phyloP scores from a whole-genome alignment of 2,888 invertebrate species.

The Acleris holmiana region DNA sequence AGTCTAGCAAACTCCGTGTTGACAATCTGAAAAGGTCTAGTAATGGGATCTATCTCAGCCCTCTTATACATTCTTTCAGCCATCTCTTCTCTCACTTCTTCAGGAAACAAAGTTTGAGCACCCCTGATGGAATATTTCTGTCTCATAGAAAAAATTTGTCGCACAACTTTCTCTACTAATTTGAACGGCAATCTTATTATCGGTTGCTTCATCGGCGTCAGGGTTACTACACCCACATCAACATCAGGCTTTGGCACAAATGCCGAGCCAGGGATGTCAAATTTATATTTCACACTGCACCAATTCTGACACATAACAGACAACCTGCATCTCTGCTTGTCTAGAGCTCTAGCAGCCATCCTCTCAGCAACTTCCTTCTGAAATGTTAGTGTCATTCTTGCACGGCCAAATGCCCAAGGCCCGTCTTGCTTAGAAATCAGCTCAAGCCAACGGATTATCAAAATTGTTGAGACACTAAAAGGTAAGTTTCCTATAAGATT shows the following conservation, averaged over 20 bases:
- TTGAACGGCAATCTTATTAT: constrained; percentile 91
- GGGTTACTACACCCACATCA: constrained; percentile 96
- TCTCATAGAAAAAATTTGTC: constrained; percentile 94
- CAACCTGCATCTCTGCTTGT: constrained; percentile 91
- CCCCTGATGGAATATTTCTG: constrained; percentile 92
- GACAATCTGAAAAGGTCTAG: constrained; percentile 89
- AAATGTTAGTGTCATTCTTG: constrained; percentile 96
- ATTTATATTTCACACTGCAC: constrained; percentile 92
- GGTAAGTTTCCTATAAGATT: constrained; percentile 97
- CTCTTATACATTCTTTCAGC: constrained; percentile 87
- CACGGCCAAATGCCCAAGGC: constrained; percentile 92
- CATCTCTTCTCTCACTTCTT: constrained; percentile 86
- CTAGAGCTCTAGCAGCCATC: constrained; percentile 89
- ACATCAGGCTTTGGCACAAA: constrained; percentile 98
- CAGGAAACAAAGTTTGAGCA: constrained; percentile 90
- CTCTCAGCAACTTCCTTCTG: constrained; percentile 98
- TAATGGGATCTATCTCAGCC: constrained; percentile 88
- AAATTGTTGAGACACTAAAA: constrained; percentile 96
- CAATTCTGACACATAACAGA: constrained; percentile 98
- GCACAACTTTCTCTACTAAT: constrained; percentile 94
- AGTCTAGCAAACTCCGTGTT: constrained; percentile 91
- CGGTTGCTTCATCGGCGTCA: constrained; percentile 92
- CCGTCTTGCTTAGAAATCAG: constrained; percentile 90
- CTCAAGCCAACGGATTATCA: constrained; percentile 94
- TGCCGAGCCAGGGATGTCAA: constrained; percentile 94